Evolutionary conservation across 2,113 vertebrate genomes (phyloP), one percentile per base, ranked within the genome.

Genomic region (Rissa tridactyla): DNA sequence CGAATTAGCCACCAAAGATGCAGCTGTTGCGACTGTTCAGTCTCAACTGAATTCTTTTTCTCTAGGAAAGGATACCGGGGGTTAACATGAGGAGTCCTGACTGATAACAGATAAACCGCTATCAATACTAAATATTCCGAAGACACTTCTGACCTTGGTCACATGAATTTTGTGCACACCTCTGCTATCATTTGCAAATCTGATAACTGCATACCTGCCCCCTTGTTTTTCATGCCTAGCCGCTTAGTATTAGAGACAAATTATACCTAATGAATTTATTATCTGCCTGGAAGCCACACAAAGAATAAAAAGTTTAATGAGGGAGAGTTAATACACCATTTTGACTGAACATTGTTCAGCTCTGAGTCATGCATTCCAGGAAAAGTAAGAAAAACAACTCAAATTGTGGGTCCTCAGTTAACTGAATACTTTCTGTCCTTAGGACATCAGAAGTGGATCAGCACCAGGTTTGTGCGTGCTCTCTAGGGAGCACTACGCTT

Each of bases 301-400:
- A 38, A 76, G 81, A 40, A 32, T 7, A 9, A 77, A 21, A 40
- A 36, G 21, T 78, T 86, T 83, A 86, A 82, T 58, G 36, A 81
- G 40, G 22, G 32, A 72, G 22, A 64, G 61, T 57, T 92, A 71
- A 73, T 90, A 42, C 2, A 38, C 6, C 2, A 0, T 7, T 93
- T 64, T 86, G 52, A 78, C 44, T 42, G 65, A 82, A 73, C 34
- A 15, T 72, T 89, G 29, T 81, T 92, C 57, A 49, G 17, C 52
- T 89, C 86, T 86, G 86, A 95, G 82, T 97, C 90, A 92, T 66
- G 47, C 51, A 73, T 88, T 93, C 86, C 73, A 82, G 72, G 40
- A 84, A 72, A 77, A 92, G 40, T n/a, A 90, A 84, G 52, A 78
- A 85, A 86, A 93, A 68, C 47, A 61, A 77, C 30, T 94, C 36